Base-by-base conservation (phyloP, 2,113 vertebrate genomes). In the Nothocercus julius region DNA sequence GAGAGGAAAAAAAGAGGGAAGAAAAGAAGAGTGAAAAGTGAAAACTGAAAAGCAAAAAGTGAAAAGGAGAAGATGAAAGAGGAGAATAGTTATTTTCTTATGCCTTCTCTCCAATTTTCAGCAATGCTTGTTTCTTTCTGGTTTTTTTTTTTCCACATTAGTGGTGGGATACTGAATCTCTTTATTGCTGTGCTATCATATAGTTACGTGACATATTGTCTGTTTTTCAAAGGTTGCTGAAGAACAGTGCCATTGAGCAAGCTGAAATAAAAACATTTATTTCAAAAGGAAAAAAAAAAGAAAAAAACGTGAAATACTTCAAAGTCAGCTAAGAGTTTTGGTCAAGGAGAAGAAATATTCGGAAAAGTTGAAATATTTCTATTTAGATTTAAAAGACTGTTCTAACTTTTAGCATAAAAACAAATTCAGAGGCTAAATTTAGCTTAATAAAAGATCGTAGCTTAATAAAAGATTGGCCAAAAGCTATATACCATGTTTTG, bases 1-100 rank as follows among this genome's bases (percentile, higher is more conserved):
- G 2, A 11, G 7, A 6, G n/a, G 8, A 25, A 13, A 2, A 14
- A 24, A 3, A 1, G 3, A 21, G 7, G 22, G 9, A 6, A 13
- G 8, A 27, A 27, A 3, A 24, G 8, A 2, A 30, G 16, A 13
- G 8, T 5, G 3, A 10, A 13, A 9, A 9, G 3, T 3, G 8
- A 30, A 5, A 9, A 49, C 47, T 49, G 7, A 17, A 12, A 24
- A 19, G 30, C 30, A 38, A 15, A 5, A 28, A 24, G 7, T 3
- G 5, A 10, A 16, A 21, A 17, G 7, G 20, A 11, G 27, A 15
- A n/a, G 28, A 27, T 8, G 14, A 34, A 30, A 11, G 22, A 56
- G 24, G 27, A 22, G n/a, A 16, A 11, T 4, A 16, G 17, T 5
- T 13, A 62, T 16, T 91, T 76, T 61, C 4, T 38, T 53, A 28